Percentiles rank a stretch among this genome's conserved stretches.
Conservation (phyloP, 2,113 vertebrate genomes). For the Reinhardtius hippoglossoides region DNA sequence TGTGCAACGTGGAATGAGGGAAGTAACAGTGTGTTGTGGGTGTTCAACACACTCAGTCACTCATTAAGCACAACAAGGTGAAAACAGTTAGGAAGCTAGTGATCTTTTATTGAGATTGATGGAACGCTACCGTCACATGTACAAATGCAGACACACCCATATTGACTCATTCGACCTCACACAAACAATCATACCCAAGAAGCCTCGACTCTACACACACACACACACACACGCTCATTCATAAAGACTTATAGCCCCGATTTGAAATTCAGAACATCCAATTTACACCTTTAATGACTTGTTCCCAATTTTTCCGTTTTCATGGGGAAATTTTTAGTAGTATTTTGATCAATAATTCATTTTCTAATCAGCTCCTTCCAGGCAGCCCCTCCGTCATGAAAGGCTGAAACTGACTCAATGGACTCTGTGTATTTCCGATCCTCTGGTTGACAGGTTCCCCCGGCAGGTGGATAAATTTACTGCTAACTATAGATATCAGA, state of each 20-base stretch:
- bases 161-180: background rate
- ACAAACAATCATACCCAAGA: conserved; percentile 1
- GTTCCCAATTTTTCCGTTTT: conserved; percentile 70
- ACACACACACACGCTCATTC: background rate
- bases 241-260: conserved; percentile 18
- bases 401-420: conserved; percentile 61
- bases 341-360: conserved; percentile 82
- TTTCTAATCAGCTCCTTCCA: conserved; percentile 74
- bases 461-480: conserved; percentile 74
- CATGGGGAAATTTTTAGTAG: conserved; percentile 72
- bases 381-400: conserved; percentile 64
- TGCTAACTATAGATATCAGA: conserved; percentile 79
- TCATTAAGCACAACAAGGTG: conserved; percentile 12
- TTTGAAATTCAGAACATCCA: conserved; percentile 57
- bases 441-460: conserved; percentile 56
- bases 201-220: background rate
- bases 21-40: background rate
- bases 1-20: background rate
- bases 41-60: background rate
- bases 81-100: conserved; percentile 13
- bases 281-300: conserved; percentile 70
- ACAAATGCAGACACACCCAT: background rate
- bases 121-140: background rate
- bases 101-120: conserved; percentile 23
- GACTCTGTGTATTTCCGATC: conserved; percentile 61